These are phyloP conservation scores for Microdon myrmicae DNA, from an alignment of 2,888 invertebrate genomes.

Conservation along the genomic window DNA sequence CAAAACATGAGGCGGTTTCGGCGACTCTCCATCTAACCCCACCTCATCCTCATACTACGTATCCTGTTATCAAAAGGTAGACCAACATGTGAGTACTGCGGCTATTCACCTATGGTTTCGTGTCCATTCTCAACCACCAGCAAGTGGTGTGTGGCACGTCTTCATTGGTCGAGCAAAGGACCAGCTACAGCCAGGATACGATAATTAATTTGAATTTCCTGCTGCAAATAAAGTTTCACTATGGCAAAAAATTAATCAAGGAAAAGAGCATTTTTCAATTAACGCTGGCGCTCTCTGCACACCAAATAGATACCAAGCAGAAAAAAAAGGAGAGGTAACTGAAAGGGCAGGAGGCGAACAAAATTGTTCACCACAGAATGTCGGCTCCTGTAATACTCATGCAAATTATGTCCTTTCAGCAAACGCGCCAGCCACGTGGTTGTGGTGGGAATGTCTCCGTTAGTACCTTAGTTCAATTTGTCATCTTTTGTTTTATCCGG, in stretches of 20 bases:
- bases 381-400: constrained; percentile 50
- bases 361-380: constrained; percentile 51
- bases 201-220: constrained; percentile 53
- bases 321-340: no score
- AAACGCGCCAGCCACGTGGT: constrained; percentile 24
- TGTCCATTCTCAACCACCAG: no score
- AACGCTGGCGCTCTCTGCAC: no score
- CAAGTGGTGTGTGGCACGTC: no score
- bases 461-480: constrained; percentile 24
- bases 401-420: constrained; percentile 52
- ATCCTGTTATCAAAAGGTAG: constrained; percentile 26
- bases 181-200: constrained; percentile 48
- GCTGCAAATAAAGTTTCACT: constrained; percentile 50
- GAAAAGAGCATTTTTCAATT: constrained; percentile 53
- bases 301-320: no score
- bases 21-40: no score
- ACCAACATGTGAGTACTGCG: constrained; percentile 45
- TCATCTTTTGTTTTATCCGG: constrained; percentile 37
- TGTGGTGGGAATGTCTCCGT: background rate
- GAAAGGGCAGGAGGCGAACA: constrained; percentile 5
- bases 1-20: no score
- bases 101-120: constrained; percentile 44
- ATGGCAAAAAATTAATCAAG: constrained; percentile 52
- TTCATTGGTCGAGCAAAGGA: no score
- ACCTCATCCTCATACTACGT: no score